A percentile compares a stretch with the other conserved stretches of the same genome.
phyloP scores from a whole-genome alignment of 2,888 invertebrate species.

The Drepana falcataria region DNA sequence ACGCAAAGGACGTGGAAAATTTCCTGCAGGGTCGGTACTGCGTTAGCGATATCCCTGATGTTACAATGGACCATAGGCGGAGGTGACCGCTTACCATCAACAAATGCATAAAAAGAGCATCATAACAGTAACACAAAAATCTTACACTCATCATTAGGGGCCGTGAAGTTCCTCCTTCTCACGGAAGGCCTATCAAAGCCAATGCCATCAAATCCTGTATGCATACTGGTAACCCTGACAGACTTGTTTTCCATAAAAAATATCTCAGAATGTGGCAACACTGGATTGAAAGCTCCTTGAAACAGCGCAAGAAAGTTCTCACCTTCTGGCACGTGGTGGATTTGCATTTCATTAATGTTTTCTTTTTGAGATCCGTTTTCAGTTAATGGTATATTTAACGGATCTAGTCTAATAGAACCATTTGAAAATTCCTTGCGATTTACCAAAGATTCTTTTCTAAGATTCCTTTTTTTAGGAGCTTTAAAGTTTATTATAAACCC shows the following conservation, averaged over 20 bases:
- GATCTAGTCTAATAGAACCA: too few species aligned
- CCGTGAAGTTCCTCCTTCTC: not conserved
- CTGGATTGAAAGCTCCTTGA: slow-evolving; percentile 22
- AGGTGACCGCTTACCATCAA: too few species aligned
- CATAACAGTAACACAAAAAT: too few species aligned
- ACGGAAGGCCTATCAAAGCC: slow-evolving; percentile 34
- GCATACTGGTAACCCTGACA: slow-evolving; percentile 26
- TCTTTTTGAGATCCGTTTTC: not conserved
- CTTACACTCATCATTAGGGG: too few species aligned
- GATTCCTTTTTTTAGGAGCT: slow-evolving; percentile 8
- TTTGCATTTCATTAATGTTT: slow-evolving; percentile 7
- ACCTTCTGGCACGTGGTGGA: slow-evolving; percentile 38
- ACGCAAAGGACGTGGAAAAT: too few species aligned
- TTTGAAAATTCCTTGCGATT: not conserved
- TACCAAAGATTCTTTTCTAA: not conserved
- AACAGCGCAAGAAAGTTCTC: slow-evolving; percentile 43
- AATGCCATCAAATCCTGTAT: slow-evolving; percentile 29
- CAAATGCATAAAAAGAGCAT: too few species aligned
- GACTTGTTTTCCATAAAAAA: slow-evolving; percentile 44
- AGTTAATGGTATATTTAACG: not conserved
- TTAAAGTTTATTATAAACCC: slow-evolving; percentile 24
- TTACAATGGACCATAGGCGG: too few species aligned
- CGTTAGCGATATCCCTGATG: too few species aligned
- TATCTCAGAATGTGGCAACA: slow-evolving; percentile 14
- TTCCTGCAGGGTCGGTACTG: too few species aligned